A percentile compares a stretch with the other conserved stretches of the same genome.
Conservation (phyloP, 2,888 invertebrate species). For the Folsomia manolachei region DNA sequence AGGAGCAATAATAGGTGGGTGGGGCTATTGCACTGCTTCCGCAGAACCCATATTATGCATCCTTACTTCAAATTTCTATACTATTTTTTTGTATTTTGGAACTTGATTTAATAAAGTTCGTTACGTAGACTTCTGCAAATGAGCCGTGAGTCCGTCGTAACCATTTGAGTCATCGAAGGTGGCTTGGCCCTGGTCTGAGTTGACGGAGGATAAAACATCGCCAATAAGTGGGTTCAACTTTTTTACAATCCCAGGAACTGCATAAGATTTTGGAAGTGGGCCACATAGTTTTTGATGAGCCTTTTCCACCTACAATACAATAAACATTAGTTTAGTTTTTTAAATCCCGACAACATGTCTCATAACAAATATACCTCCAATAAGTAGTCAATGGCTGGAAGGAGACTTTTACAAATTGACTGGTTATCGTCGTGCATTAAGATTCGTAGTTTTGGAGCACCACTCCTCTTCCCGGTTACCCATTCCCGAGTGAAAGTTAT, state of each 20-base stretch:
- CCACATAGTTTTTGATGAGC: conserved; percentile 22
- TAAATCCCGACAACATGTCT: not conserved
- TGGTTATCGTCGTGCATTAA: conserved; percentile 29
- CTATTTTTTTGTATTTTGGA: too few species aligned
- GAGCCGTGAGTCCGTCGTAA: not conserved
- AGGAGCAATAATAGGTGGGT: too few species aligned
- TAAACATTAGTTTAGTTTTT: not conserved
- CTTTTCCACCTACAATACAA: conserved; percentile 18
- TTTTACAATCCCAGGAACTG: not conserved
- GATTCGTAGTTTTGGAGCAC: conserved; percentile 8
- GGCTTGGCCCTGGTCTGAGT: not conserved
- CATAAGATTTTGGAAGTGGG: not conserved
- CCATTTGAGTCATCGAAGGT: not conserved
- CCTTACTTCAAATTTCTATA: too few species aligned
- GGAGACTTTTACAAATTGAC: conserved; percentile 28
- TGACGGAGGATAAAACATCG: not conserved
- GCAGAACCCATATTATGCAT: too few species aligned
- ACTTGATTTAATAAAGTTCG: too few species aligned
- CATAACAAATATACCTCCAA: conserved; percentile 29
- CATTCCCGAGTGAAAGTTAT: conserved; percentile 46
- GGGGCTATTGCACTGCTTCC: too few species aligned
- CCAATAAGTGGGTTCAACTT: not conserved
- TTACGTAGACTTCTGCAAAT: not conserved
- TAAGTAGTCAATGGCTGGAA: conserved; percentile 41
- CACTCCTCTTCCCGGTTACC: conserved; percentile 42